Base-by-base conservation (phyloP, 1,140 invertebrate genomes). In the Neodiprion fabricii region DNA sequence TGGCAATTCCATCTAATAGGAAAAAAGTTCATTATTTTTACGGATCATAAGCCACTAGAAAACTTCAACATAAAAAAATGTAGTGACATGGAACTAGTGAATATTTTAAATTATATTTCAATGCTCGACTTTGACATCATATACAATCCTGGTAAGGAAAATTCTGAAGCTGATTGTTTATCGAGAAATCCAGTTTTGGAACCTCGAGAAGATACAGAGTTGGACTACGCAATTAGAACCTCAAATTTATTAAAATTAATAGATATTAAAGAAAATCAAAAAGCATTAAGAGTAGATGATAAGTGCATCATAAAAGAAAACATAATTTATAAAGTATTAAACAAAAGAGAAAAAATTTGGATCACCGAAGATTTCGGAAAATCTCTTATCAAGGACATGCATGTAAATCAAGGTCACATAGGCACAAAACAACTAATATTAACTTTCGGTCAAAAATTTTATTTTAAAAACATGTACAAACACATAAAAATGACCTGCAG, bases 331-430 rank as follows among this genome's bases (percentile, higher is more conserved):
- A 76, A 74, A 76, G 74, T 47, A 48, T 28, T 74, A 68, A 78
- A 78, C 74, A 74, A 78, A 48, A 78, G 47, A 78, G 71, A 74
- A 53, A 78, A 78, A 76, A 78, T 78, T 50, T 78, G 74, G 77
- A n/a, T 78, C 74, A 76, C 73, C 40, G 77, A 78, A 72, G 71
- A 76, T 23, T 76, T 72, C 66, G 76, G 76, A 8, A 17, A 17
- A 17, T 17, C 17, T 17, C 17, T 76, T 40, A 53, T 76, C 47
- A 69, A 70, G 50, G 48, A 76, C 21, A 47, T 75, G 70, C 73
- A 75, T 75, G 48, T 17, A 49, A 7, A 66, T 12, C 65, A 75
- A 67, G 73, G 76, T 17, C 76, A 77, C 23, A 77, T 77, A 47
- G 73, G 73, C 7, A 21, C 17, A 70, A 77, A 77, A 69, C 76